Conservation (phyloP, 1,140 invertebrate species). For the Aphaenogaster rudis region DNA sequence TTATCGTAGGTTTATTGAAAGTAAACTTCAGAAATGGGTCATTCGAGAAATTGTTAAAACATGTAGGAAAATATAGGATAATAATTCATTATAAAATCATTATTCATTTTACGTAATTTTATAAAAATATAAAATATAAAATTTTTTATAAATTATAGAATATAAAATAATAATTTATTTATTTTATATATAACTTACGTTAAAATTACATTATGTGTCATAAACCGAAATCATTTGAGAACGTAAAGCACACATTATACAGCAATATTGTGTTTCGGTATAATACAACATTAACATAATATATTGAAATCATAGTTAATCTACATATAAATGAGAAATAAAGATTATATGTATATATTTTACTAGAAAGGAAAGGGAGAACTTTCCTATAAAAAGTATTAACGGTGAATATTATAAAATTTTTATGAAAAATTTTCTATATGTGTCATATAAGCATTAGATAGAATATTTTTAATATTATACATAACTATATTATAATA, state of each 20-base stretch:
- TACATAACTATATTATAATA: background rate
- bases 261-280: background rate
- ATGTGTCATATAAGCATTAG: background rate
- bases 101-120: background rate
- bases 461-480: background rate
- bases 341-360: constrained; percentile 15
- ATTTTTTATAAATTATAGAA: background rate
- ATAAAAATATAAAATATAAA: background rate
- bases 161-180: constrained; percentile 15
- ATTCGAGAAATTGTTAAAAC: constrained; percentile 12
- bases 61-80: constrained; percentile 1
- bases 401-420: constrained; percentile 3
- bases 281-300: constrained; percentile 16
- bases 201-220: background rate
- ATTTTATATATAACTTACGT: too few species aligned
- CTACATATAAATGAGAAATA: constrained; percentile 25
- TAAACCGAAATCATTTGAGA: background rate
- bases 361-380: background rate
- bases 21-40: background rate
- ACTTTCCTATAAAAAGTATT: background rate
- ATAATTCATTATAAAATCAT: background rate
- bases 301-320: constrained; percentile 9
- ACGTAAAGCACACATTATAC: background rate
- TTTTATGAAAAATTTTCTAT: constrained; percentile 1
- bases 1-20: constrained; percentile 7